These are phyloP conservation scores for Leptopilina boulardi DNA, from an alignment of 1,140 invertebrate species.

Conservation along the genomic window DNA sequence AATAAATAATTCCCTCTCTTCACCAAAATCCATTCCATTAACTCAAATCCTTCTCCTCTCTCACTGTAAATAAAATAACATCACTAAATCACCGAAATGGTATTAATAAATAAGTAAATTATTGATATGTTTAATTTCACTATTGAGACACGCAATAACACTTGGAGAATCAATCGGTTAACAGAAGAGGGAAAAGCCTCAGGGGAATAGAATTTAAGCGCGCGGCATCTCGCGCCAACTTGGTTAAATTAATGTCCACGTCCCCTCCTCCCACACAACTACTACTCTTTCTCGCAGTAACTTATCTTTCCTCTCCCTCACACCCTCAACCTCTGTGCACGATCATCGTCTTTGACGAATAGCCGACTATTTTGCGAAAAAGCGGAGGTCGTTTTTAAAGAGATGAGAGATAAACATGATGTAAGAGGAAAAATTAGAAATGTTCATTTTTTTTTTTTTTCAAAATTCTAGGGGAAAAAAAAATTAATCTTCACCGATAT, in stretches of 20 bases:
- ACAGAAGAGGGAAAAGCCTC: slow-evolving; percentile 69
- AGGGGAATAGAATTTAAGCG: slow-evolving; percentile 66
- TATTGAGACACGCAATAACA: no score
- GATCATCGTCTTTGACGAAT: slow-evolving; percentile 67
- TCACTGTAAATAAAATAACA: no score
- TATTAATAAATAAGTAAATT: no score
- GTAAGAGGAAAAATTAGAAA: background rate
- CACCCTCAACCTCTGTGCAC: no score
- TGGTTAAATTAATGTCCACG: slow-evolving; percentile 72
- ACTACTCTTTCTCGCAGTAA: slow-evolving; percentile 65
- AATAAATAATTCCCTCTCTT: no score
- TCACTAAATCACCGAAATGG: no score
- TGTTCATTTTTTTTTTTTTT: background rate
- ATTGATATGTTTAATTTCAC: no score
- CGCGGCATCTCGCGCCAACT: slow-evolving; percentile 62
- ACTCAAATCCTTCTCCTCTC: no score
- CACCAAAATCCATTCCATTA: no score
- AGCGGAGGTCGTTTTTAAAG: slow-evolving; percentile 53
- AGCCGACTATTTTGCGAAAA: slow-evolving; percentile 61
- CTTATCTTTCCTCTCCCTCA: slow-evolving; percentile 66
- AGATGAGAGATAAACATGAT: slow-evolving; percentile 11
- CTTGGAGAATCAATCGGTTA: slow-evolving; percentile 69
- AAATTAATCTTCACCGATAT: no score
- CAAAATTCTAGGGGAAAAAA: no score
- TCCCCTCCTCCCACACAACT: slow-evolving; percentile 42